These are phyloP conservation scores for Xylota segnis DNA, from an alignment of 2,888 invertebrate species.

Conservation along the genomic window DNA sequence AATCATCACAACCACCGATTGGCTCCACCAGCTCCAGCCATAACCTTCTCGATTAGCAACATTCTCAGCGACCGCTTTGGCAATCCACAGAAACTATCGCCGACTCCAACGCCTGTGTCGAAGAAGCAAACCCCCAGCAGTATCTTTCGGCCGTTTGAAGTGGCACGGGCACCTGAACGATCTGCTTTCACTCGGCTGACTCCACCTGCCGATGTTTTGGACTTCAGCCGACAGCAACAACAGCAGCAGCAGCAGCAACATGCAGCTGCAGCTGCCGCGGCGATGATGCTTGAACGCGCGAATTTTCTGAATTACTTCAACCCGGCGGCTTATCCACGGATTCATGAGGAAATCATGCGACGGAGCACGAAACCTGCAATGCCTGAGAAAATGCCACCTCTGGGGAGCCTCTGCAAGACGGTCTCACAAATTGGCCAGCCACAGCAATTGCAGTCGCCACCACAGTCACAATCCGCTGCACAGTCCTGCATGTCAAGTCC, in stretches of 20 bases:
- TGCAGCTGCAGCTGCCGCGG: conserved; percentile 82
- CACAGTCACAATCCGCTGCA: conserved; percentile 78
- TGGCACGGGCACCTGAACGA: conserved; percentile 71
- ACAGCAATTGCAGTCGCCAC: conserved; percentile 74
- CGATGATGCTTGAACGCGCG: conserved; percentile 84
- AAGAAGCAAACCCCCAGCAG: conserved; percentile 69
- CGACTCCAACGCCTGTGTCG: conserved; percentile 32
- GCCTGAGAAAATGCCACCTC: conserved; percentile 85
- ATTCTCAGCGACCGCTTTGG: conserved; percentile 84
- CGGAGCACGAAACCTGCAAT: conserved; percentile 79
- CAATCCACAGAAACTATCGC: conserved; percentile 40
- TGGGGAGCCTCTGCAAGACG: conserved; percentile 89
- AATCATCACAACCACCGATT: conserved; percentile 74
- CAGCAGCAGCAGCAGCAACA: conserved; percentile 82
- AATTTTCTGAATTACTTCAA: conserved; percentile 84
- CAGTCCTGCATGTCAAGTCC: conserved; percentile 78
- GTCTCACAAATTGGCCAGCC: conserved; percentile 88
- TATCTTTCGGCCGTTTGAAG: conserved; percentile 84
- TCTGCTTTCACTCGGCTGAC: conserved; percentile 83
- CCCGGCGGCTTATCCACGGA: conserved; percentile 83
- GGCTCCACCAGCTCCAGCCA: conserved; percentile 82
- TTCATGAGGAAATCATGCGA: conserved; percentile 84
- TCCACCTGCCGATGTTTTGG: conserved; percentile 80
- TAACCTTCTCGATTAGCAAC: conserved; percentile 84
- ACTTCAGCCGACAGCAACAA: conserved; percentile 80